phyloP scores from a whole-genome alignment of 2,888 invertebrate species.

The Palloptera scutellata region DNA sequence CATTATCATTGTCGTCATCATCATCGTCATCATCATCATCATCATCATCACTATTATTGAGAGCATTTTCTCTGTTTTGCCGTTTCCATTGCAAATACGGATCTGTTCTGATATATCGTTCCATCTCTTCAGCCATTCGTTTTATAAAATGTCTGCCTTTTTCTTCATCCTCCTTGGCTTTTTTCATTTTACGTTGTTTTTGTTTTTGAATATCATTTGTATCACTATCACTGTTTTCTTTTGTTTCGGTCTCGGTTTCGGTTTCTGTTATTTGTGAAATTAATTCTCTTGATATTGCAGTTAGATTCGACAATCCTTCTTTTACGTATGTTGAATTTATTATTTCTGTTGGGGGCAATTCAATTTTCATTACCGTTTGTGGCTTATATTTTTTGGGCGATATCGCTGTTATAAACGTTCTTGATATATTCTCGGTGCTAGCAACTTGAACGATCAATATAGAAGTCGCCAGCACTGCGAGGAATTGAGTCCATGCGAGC shows the following conservation, averaged over 20 bases:
- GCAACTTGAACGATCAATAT: constrained; percentile 65
- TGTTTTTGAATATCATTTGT: constrained; percentile 40
- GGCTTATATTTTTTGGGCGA: constrained; percentile 42
- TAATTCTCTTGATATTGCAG: constrained; percentile 25
- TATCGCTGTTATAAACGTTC: constrained; percentile 57
- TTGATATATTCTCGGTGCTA: constrained; percentile 65
- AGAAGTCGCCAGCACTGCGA: constrained; percentile 66
- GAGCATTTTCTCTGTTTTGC: not conserved
- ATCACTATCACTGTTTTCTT: constrained; percentile 32
- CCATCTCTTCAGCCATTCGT: too few relatives aligned
- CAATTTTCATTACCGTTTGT: constrained; percentile 44
- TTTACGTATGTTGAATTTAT: constrained; percentile 44
- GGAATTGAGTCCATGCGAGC: constrained; percentile 66
- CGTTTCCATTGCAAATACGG: constrained; percentile 22
- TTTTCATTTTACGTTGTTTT: constrained; percentile 33
- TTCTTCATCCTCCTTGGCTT: constrained; percentile 14
- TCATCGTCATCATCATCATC: constrained; percentile 38
- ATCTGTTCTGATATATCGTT: too few relatives aligned
- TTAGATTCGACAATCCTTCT: constrained; percentile 46
- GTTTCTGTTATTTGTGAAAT: constrained; percentile 12
- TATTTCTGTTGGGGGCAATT: constrained; percentile 23
- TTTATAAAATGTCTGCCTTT: constrained; percentile 9
- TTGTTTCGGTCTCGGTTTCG: constrained; percentile 23
- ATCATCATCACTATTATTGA: not conserved
- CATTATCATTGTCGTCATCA: constrained; percentile 48